Conservation (phyloP, 2,888 invertebrate species). For the Nycteola revayana region DNA sequence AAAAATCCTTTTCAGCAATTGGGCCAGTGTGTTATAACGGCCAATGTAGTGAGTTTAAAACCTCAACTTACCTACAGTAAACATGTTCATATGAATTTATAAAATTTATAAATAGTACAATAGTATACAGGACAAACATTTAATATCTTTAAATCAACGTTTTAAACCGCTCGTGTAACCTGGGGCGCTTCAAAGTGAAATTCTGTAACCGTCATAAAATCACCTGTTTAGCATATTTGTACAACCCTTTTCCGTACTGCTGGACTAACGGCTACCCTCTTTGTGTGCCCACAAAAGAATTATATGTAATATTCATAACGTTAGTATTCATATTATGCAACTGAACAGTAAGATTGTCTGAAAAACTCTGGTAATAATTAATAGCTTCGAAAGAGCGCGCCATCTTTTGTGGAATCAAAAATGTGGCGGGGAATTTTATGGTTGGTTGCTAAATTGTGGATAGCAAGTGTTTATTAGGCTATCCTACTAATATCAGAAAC, state of each 20-base stretch:
- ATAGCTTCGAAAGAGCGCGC: slow-evolving; percentile 17
- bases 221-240: slow-evolving; percentile 46
- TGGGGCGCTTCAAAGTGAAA: slow-evolving; percentile 21
- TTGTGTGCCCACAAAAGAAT: slow-evolving; percentile 42
- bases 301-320: slow-evolving; percentile 49
- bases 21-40: no score
- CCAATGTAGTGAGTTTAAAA: no score
- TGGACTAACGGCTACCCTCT: slow-evolving; percentile 26
- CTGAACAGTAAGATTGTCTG: slow-evolving; percentile 29
- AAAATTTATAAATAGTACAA: no score
- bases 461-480: no score
- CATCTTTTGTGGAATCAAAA: slow-evolving; percentile 18
- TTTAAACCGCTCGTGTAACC: no score
- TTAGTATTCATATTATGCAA: slow-evolving; percentile 42
- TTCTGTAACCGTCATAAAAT: slow-evolving; percentile 31
- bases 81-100: no score
- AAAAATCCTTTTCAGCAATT: no score
- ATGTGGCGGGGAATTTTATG: neutral
- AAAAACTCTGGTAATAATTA: slow-evolving; percentile 26
- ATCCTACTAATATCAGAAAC: no score
- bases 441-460: no score
- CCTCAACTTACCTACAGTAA: no score
- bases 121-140: no score
- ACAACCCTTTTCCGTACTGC: slow-evolving; percentile 34
- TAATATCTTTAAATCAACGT: no score